A percentile compares a stretch with the other conserved stretches of the same genome.
Evolutionary conservation across 1,140 invertebrate species (phyloP).

Genomic region (Cataglyphis hispanica): DNA sequence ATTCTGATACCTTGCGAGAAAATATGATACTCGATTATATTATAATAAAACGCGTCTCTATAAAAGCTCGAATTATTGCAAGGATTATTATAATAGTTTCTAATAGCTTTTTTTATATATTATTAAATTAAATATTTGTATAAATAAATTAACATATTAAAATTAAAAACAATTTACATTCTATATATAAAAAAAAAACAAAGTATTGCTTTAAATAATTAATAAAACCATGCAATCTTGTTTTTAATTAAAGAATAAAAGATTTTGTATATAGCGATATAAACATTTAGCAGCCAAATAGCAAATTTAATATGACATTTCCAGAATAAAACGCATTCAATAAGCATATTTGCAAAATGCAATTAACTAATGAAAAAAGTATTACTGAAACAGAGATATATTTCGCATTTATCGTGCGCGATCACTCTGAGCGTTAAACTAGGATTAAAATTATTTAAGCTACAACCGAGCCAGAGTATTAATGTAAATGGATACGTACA

Average conservation of each 20-base stretch:
- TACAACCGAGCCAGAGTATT: constrained; percentile 29
- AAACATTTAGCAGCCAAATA: background rate
- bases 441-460: constrained; percentile 55
- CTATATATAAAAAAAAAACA: no score
- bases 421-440: constrained; percentile 34
- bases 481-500: constrained; percentile 60
- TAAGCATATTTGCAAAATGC: background rate
- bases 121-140: background rate
- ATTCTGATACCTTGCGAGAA: background rate
- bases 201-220: background rate
- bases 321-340: background rate
- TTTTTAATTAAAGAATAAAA: background rate
- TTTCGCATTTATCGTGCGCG: constrained; percentile 25
- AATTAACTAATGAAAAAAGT: constrained; percentile 5
- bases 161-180: background rate
- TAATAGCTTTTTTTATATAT: background rate
- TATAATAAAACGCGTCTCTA: background rate
- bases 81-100: constrained; percentile 1
- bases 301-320: background rate
- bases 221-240: background rate
- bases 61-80: background rate
- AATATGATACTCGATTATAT: background rate
- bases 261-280: background rate
- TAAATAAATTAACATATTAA: no score
- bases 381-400: background rate